Percentiles rank a stretch among this genome's conserved stretches.
Conservation (phyloP, 2,797 vertebrate genomes). For the Macropodus opercularis region DNA sequence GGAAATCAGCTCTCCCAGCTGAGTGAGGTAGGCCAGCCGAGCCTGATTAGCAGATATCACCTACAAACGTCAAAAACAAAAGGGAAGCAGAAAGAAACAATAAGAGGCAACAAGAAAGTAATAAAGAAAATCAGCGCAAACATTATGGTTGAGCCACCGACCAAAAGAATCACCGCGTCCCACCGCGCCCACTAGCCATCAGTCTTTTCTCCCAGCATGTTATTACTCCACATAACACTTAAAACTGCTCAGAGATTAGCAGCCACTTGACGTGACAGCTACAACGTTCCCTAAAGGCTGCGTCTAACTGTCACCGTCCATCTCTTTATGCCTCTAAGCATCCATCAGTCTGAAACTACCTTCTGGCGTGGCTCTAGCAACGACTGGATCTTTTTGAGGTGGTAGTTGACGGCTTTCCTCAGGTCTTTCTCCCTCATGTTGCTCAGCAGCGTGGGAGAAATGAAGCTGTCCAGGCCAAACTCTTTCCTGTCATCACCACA, state of each 20-base stretch:
- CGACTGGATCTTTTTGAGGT: slow-evolving; percentile 97
- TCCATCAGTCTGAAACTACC: slow-evolving; percentile 75
- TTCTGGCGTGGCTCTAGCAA: slow-evolving; percentile 95
- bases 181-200: slow-evolving; percentile 9
- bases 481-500: slow-evolving; percentile 86
- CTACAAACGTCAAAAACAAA: slow-evolving; percentile 74
- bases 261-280: slow-evolving; percentile 21
- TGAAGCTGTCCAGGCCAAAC: slow-evolving; percentile 98
- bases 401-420: slow-evolving; percentile 95
- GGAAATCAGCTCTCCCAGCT: slow-evolving; percentile 95
- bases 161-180: slow-evolving; percentile 12
- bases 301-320: slow-evolving; percentile 18
- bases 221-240: slow-evolving; percentile 14
- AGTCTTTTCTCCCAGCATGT: slow-evolving; percentile 22
- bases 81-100: slow-evolving; percentile 5
- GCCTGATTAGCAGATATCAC: slow-evolving; percentile 89
- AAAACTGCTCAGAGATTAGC: slow-evolving; percentile 35
- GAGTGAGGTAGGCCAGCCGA: slow-evolving; percentile 93
- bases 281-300: slow-evolving; percentile 36
- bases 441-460: slow-evolving; percentile 94
- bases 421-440: slow-evolving; percentile 99
- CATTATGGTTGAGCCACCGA: slow-evolving; percentile 1
- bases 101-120: slow-evolving; percentile 6
- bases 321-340: slow-evolving; percentile 27
- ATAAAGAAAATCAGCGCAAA: not conserved